Evolutionary conservation across 2,888 invertebrate species (phyloP).

Genomic region (Agrilus mali): DNA sequence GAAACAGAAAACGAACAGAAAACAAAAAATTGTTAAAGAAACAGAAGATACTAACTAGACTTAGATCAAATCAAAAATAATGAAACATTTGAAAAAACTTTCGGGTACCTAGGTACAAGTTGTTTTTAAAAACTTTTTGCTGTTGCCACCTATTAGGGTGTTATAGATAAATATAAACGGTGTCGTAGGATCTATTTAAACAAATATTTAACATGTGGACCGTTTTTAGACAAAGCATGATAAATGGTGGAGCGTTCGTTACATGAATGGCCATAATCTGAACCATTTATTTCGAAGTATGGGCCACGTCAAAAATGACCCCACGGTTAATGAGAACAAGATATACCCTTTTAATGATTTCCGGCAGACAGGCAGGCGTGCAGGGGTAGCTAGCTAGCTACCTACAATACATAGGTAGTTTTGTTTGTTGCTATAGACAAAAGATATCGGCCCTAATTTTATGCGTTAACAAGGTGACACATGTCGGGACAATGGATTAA

Average conservation of each 20-base stretch:
- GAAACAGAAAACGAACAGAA: no score
- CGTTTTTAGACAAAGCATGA: slow-evolving; percentile 28
- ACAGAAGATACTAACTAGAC: no score
- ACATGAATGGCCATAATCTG: slow-evolving; percentile 18
- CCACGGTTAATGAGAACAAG: slow-evolving; percentile 28
- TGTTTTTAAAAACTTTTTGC: no score
- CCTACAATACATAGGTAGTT: no score
- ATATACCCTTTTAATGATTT: slow-evolving; percentile 22
- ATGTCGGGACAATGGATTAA: slow-evolving; percentile 10
- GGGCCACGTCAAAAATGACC: slow-evolving; percentile 28
- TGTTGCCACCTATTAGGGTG: no score
- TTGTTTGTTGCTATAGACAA: slow-evolving; percentile 17
- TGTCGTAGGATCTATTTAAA: no score
- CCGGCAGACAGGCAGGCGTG: slow-evolving; percentile 14
- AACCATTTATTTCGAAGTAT: slow-evolving; percentile 25
- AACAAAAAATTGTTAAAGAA: no score
- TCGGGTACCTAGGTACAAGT: no score
- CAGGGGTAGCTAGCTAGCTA: slow-evolving; percentile 17
- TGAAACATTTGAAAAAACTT: no score
- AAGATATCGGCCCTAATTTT: slow-evolving; percentile 16
- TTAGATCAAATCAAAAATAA: no score
- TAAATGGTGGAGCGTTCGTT: slow-evolving; percentile 29
- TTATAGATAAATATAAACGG: no score
- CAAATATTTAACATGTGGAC: not conserved
- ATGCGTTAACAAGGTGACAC: slow-evolving; percentile 15